A percentile compares a stretch with the other conserved stretches of the same genome.
Evolutionary conservation across 1,140 invertebrate species (phyloP).

Genomic region (Trinorchestia longiramus): DNA sequence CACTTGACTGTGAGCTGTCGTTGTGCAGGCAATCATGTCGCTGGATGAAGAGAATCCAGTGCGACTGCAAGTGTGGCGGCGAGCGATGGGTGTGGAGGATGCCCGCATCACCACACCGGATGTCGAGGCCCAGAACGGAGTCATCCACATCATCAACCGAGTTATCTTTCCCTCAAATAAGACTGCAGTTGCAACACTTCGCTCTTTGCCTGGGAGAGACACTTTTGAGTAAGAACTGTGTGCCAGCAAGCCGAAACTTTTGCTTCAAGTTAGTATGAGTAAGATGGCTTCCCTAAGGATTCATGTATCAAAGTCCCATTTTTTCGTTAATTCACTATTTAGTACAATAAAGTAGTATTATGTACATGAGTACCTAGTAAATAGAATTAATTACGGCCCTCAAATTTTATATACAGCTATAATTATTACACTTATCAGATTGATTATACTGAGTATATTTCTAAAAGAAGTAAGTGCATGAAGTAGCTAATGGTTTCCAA

Average conservation of each 20-base stretch:
- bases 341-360: too few relatives aligned
- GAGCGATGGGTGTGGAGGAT: conserved; percentile 71
- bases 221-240: conserved; percentile 70
- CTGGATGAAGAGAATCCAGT: conserved; percentile 71
- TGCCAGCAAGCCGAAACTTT: background rate
- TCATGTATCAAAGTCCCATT: background rate
- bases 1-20: background rate
- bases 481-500: too few relatives aligned
- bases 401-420: too few relatives aligned
- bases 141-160: conserved; percentile 74
- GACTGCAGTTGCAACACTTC: conserved; percentile 71
- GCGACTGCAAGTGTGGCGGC: conserved; percentile 71
- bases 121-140: conserved; percentile 74
- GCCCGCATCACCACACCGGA: conserved; percentile 71
- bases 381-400: too few relatives aligned
- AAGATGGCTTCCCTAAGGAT: background rate
- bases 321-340: background rate
- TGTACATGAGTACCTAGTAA: too few relatives aligned
- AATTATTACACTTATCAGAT: too few relatives aligned
- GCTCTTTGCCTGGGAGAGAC: conserved; percentile 67
- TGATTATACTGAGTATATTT: too few relatives aligned
- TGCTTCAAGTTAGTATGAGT: background rate
- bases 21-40: conserved; percentile 69
- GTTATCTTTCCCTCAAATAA: conserved; percentile 72
- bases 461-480: too few relatives aligned